Evolutionary conservation across 1,140 invertebrate species (phyloP), one percentile per base, ranked within the genome.

Genomic region (Papilio dardanus): DNA sequence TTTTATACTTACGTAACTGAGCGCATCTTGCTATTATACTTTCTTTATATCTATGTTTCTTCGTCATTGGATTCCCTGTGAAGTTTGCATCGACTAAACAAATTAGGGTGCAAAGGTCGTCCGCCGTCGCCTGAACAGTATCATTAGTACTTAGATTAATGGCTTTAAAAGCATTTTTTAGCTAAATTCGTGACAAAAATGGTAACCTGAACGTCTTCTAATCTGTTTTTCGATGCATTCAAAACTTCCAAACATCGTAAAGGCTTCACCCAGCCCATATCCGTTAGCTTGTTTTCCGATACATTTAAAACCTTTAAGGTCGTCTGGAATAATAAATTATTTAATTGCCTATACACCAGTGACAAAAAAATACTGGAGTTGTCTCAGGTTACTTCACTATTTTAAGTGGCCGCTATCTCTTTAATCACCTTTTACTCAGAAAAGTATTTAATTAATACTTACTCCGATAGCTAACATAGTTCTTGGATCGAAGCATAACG

Each of bases 401-500:
- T 10, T 37, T 37, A 37, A 37, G 37, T 37, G 7, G 37, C 37
- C 7, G 37, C 37, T 37, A 7, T 7, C 8, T 37, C 37, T 37
- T 12, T 37, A 12, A 0, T 1, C 37, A 33, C 7, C 37, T 37
- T 37, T 37, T 12, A 37, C 10, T 37, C 6, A 16, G n/a, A 42
- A 42, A 46, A 46, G 6, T 62, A 71, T 74, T 66, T 54, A 54
- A 33, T 66, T 65, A 69, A 40, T 67, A 89, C 92, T 94, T 90
- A 96, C 96, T 2, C 95, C 94, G 84, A 97, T 90, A 69, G 91
- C 89, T 37, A 92, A 76, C 66, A 95, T 86, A 67, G 94, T 95
- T 81, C 94, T 93, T 5, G 96, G 96, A 86, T 96, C 96, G 83
- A 97, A 96, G 78, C 95, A 95, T n/a, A 97, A 81, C 4, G 88